Conservation (phyloP, 2,888 invertebrate genomes). For the Eupithecia insigniata region DNA sequence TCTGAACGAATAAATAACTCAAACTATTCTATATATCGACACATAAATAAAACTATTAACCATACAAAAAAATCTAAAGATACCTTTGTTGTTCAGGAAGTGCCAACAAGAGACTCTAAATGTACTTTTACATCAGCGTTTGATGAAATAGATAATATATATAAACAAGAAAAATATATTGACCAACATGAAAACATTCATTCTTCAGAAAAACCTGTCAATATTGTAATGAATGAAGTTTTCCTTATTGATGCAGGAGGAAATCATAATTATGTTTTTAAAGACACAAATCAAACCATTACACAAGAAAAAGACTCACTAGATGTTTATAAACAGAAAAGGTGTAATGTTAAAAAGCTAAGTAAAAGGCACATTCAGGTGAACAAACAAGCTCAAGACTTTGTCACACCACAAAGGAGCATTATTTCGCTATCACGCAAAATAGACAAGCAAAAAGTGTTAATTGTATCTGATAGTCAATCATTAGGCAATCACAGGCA, state of each 20-base stretch:
- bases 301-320: constrained; percentile 23
- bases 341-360: background rate
- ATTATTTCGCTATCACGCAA: background rate
- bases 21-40: constrained; percentile 24
- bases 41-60: no score
- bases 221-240: background rate
- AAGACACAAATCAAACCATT: constrained; percentile 2
- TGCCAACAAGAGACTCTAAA: constrained; percentile 30
- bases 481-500: background rate
- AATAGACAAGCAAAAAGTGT: background rate
- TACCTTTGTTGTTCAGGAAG: constrained; percentile 15
- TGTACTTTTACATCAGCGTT: constrained; percentile 1
- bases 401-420: background rate
- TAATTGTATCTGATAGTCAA: background rate
- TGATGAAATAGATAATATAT: background rate
- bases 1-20: constrained; percentile 50
- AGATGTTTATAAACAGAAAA: constrained; percentile 19
- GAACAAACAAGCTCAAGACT: constrained; percentile 17
- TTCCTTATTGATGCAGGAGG: background rate
- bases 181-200: background rate
- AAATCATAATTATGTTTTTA: background rate
- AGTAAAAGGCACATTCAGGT: constrained; percentile 17
- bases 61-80: no score
- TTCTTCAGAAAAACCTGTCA: background rate
- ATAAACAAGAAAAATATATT: background rate